Conservation (phyloP, 2,888 invertebrate genomes). For the Notodonta ziczac region DNA sequence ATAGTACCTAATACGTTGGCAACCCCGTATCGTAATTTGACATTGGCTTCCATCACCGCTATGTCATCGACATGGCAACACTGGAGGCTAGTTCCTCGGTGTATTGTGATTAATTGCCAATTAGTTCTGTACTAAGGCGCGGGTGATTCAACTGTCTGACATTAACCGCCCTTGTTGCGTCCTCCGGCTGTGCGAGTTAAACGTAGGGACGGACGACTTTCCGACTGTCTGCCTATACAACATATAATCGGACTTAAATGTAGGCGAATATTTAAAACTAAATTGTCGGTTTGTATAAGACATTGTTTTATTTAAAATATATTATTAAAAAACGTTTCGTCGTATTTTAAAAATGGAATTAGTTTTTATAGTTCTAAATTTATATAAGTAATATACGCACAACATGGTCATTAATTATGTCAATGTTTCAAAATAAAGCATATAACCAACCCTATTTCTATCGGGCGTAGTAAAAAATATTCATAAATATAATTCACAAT, state of each 20-base stretch:
- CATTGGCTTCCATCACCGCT: background rate
- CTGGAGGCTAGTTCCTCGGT: constrained; percentile 25
- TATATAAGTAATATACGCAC: too few species aligned
- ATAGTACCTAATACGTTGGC: background rate
- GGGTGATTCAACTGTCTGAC: constrained; percentile 74
- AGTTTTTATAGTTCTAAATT: background rate
- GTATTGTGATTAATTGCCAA: constrained; percentile 57
- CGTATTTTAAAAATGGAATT: too few species aligned
- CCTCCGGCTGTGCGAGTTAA: constrained; percentile 32
- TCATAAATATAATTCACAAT: too few species aligned
- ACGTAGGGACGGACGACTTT: constrained; percentile 30
- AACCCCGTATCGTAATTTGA: background rate
- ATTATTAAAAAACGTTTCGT: too few species aligned
- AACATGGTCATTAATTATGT: too few species aligned
- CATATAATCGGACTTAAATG: too few species aligned
- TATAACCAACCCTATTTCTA: too few species aligned
- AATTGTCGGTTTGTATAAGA: background rate
- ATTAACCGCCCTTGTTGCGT: constrained; percentile 67
- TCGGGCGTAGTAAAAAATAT: too few species aligned
- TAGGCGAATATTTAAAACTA: background rate
- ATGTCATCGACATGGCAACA: constrained; percentile 6
- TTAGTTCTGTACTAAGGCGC: constrained; percentile 56
- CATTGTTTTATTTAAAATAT: too few species aligned
- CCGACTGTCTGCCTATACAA: background rate
- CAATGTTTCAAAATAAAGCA: too few species aligned